Evolutionary conservation across 2,113 vertebrate genomes (phyloP).

Genomic region (Lichenostomus cassidix): DNA sequence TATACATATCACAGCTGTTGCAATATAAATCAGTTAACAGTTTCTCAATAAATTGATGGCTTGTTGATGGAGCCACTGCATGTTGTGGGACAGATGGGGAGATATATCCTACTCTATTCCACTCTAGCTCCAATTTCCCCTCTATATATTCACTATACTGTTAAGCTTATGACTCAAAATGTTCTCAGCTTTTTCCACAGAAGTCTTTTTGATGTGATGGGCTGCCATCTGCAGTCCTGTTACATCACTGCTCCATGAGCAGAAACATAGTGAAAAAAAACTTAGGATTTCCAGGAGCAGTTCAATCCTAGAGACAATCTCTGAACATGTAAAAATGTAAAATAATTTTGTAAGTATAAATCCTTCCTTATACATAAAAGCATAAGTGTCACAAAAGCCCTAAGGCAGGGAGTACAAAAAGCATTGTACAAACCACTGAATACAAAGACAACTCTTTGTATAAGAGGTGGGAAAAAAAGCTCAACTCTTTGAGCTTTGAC

Average conservation of each 20-base stretch:
- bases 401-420: background rate
- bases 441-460: background rate
- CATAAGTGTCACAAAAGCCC: background rate
- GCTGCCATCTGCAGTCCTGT: conserved; percentile 63
- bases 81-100: background rate
- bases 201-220: conserved; percentile 21
- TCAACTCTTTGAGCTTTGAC: background rate
- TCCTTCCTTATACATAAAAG: background rate
- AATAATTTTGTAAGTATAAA: background rate
- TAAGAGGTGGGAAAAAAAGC: background rate
- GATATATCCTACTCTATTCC: background rate
- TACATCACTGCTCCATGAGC: background rate
- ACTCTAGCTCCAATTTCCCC: background rate
- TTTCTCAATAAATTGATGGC: background rate
- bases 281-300: background rate
- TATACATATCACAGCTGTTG: background rate
- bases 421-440: background rate
- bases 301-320: background rate
- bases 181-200: background rate
- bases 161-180: background rate
- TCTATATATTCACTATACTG: background rate
- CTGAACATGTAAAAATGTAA: background rate
- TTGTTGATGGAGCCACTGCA: background rate
- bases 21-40: background rate
- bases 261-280: background rate